phyloP scores from a whole-genome alignment of 2,797 vertebrate genomes.

The Propithecus deckenii region DNA sequence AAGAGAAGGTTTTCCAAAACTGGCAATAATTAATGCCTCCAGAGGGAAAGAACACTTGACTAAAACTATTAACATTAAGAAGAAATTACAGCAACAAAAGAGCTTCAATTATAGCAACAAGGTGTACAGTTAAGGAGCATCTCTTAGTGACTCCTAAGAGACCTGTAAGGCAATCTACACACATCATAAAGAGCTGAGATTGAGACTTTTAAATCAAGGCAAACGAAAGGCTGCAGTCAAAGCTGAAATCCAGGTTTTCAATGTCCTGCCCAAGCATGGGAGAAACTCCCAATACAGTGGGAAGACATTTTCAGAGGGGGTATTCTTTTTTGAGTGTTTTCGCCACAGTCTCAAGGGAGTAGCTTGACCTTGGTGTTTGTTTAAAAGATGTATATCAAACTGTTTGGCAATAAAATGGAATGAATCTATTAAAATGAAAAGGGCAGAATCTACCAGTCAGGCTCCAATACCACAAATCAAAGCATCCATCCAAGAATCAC shows the following conservation, averaged over 20 bases:
- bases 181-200: slow-evolving; percentile 74
- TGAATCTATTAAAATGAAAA: neutral
- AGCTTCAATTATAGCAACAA: slow-evolving; percentile 78
- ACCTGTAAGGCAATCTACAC: slow-evolving; percentile 79
- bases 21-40: slow-evolving; percentile 74
- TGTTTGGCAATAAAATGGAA: neutral
- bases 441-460: neutral
- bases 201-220: slow-evolving; percentile 80
- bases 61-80: slow-evolving; percentile 75
- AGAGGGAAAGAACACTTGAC: slow-evolving; percentile 76
- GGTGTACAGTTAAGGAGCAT: slow-evolving; percentile 75
- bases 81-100: slow-evolving; percentile 79
- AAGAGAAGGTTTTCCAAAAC: slow-evolving; percentile 66
- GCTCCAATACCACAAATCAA: neutral
- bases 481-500: neutral
- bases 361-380: neutral
- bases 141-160: slow-evolving; percentile 68
- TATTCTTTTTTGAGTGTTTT: neutral
- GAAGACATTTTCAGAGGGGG: neutral
- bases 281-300: accelerated
- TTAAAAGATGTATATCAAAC: neutral
- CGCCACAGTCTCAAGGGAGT: neutral
- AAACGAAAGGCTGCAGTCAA: slow-evolving; percentile 56
- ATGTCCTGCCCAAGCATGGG: slow-evolving; percentile 44
- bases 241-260: slow-evolving; percentile 73